phyloP scores from a whole-genome alignment of 1,140 invertebrate species.

The Drosophila gunungcola region DNA sequence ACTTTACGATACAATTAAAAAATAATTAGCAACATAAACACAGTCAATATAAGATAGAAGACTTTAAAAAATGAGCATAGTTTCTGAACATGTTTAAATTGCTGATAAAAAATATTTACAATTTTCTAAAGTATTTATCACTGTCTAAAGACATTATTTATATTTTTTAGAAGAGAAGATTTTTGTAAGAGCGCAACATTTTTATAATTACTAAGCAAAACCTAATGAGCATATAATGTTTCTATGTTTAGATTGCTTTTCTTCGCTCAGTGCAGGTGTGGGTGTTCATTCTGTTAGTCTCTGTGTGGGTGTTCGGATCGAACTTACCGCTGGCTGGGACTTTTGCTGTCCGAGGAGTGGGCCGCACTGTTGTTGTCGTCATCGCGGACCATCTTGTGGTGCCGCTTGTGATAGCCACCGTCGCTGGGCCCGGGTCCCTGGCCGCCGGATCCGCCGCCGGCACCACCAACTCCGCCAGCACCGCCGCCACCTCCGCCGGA shows the following conservation, averaged over 20 bases:
- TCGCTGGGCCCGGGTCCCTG: slow-evolving; percentile 14
- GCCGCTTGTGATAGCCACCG: slow-evolving; percentile 64
- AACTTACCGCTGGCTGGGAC: slow-evolving; percentile 87
- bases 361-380: slow-evolving; percentile 88
- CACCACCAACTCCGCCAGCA: slow-evolving; percentile 16
- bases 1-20: no score
- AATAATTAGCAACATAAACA: no score
- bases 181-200: no score
- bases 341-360: slow-evolving; percentile 88
- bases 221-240: no score
- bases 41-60: no score
- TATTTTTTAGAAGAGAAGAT: no score
- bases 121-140: no score
- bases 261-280: slow-evolving; percentile 28
- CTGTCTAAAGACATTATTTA: no score
- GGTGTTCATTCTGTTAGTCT: slow-evolving; percentile 4
- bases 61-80: no score
- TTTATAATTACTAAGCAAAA: no score
- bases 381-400: slow-evolving; percentile 85
- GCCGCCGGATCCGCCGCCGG: slow-evolving; percentile 8
- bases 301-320: background rate
- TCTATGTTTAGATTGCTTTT: background rate
- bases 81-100: no score
- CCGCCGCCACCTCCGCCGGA: slow-evolving; percentile 68
- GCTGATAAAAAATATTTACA: no score